Base-by-base conservation (phyloP, 2,888 invertebrate genomes). In the Euzophera pinguis region DNA sequence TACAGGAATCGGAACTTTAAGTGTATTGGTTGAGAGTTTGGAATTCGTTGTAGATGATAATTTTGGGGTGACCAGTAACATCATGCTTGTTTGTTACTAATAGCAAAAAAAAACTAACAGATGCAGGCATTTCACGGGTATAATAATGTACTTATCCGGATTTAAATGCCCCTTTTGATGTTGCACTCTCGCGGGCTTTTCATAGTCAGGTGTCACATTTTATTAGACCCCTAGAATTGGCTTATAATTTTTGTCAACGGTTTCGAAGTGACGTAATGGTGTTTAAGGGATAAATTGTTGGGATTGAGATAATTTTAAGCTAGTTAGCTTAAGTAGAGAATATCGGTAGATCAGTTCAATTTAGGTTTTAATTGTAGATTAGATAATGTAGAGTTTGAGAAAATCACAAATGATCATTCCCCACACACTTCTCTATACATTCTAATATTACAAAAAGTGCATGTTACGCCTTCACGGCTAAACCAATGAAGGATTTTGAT, bases 61-160 rank as follows among this genome's bases (percentile, higher is more conserved):
- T 9, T 32, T 45, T 45, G 16, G 81, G 81, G 81, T 73, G 78
- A 73, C 71, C 73, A 69, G 69, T 56, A 65, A 76, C 81, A 83
- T 85, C 86, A 84, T 83, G 82, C 78, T 81, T 87, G 86, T 88
- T 86, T 86, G 86, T 80, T 80, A 82, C 79, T 89, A 86, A 88
- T 88, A 83, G 81, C 78, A 85, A 80, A 88, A 78, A n/a, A n/a
- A 88, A 87, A 85, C 75, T 85, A 87, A 84, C 89, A 90, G 89
- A 88, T 90, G 89, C 75, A 88, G 75, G 71, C 84, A 86, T 89
- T 90, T 89, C 86, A 90, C 86, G 87, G 88, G 81, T 86, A 84
- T 86, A 84, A 85, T 89, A 88, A 88, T 81, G 82, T 85, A 79
- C 86, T 89, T 88, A 88, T 81, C 67, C 67, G 84, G 85, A 85